A percentile compares a stretch with the other conserved stretches of the same genome.
phyloP scores from a whole-genome alignment of 2,888 invertebrate genomes.

The Rotaria macrura region DNA sequence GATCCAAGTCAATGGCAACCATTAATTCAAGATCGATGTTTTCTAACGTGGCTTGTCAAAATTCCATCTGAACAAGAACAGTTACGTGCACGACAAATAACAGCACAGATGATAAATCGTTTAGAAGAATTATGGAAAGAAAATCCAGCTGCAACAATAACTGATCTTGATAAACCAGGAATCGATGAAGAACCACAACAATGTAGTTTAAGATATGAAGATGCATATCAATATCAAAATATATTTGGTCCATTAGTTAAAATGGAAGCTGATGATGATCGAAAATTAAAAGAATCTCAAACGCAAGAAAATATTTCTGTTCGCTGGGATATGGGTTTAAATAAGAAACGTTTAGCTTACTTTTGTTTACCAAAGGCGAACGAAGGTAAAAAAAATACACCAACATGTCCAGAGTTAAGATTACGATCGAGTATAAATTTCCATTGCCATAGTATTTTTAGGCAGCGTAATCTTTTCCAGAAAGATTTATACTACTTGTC shows the following conservation, averaged over 20 bases:
- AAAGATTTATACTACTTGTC: too few relatives aligned
- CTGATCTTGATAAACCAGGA: conserved; percentile 93
- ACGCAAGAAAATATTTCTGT: conserved; percentile 96
- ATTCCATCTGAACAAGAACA: conserved; percentile 95
- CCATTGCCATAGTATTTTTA: too few relatives aligned
- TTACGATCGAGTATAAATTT: too few relatives aligned
- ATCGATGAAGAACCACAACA: conserved; percentile 95
- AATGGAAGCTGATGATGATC: conserved; percentile 94
- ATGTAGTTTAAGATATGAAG: conserved; percentile 67
- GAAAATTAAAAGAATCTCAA: conserved; percentile 88
- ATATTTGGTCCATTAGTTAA: conserved; percentile 92
- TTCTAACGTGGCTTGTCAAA: conserved; percentile 90
- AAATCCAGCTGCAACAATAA: conserved; percentile 90
- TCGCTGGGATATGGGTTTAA: conserved; percentile 93
- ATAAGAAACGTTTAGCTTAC: conserved; percentile 92
- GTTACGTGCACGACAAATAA: conserved; percentile 83
- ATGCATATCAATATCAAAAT: conserved; percentile 96
- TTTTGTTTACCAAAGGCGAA: conserved; percentile 93
- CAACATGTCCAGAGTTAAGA: too few relatives aligned
- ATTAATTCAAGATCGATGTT: conserved; percentile 84
- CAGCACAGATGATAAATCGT: conserved; percentile 90
- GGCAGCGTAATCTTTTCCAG: too few relatives aligned
- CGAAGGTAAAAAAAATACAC: conserved; percentile 52
- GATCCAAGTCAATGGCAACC: conserved; percentile 98
- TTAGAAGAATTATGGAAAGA: conserved; percentile 95